A percentile compares a stretch with the other conserved stretches of the same genome.
phyloP scores from a whole-genome alignment of 2,888 invertebrate genomes.

The Dyspetes luteomarginatus region DNA sequence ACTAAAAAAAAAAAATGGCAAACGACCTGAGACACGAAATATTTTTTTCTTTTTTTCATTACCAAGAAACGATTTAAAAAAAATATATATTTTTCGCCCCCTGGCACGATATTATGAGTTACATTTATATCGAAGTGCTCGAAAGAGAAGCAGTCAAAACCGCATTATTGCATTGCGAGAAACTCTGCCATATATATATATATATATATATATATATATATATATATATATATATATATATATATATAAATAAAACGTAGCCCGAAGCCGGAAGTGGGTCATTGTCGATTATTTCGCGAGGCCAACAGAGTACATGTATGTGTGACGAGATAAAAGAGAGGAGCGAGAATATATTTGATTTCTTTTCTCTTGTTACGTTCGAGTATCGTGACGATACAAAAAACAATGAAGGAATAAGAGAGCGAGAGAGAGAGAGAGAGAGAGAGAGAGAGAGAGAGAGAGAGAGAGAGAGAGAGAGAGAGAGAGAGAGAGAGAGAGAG shows the following conservation, averaged over 20 bases:
- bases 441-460: constrained; percentile 9
- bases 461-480: not conserved
- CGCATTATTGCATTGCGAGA: not conserved
- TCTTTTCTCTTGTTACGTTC: constrained; percentile 12
- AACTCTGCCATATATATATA: not conserved
- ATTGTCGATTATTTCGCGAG: constrained; percentile 64
- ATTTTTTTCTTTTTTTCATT: not conserved
- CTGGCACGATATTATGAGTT: not conserved
- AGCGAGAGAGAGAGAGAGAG: not conserved
- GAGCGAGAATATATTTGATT: constrained; percentile 6
- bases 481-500: not conserved
- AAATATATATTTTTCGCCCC: not conserved
- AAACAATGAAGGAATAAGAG: not conserved
- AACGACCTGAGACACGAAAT: not conserved
- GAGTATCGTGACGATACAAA: not conserved
- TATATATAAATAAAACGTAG: not conserved
- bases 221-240: not conserved
- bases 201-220: too few species aligned
- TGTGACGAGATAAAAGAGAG: constrained; percentile 2
- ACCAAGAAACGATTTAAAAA: not conserved
- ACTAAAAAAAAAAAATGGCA: not conserved
- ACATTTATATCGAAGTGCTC: not conserved
- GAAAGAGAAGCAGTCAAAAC: not conserved
- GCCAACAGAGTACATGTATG: not conserved
- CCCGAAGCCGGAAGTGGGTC: constrained; percentile 71